Conservation (phyloP, 2,113 vertebrate species). For the Cebidichthys violaceus region DNA sequence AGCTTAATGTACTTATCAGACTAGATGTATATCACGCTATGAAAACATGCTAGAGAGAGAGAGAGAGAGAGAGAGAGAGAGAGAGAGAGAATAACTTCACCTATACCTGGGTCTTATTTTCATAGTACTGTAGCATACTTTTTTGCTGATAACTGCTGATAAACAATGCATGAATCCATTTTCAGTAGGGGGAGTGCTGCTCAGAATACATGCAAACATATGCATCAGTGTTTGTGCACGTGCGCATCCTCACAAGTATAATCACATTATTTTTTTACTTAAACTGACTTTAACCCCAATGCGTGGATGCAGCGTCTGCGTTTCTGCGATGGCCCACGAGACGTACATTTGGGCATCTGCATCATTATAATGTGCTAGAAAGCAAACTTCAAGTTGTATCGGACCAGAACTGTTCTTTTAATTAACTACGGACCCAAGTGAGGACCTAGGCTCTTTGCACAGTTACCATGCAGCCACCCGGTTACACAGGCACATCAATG, state of each 20-base stretch:
- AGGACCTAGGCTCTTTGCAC: not conserved
- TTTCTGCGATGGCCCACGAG: not conserved
- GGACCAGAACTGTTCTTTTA: not conserved
- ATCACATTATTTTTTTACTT: not conserved
- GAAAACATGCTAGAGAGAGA: conserved; percentile 45
- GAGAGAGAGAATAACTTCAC: not conserved
- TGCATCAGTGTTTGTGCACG: not conserved
- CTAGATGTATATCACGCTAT: conserved; percentile 34
- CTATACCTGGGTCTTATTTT: not conserved
- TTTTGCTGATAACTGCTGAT: not conserved
- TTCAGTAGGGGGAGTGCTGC: not conserved
- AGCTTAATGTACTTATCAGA: conserved; percentile 37
- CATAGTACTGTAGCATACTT: not conserved
- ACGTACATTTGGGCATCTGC: too few species aligned
- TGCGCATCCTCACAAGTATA: not conserved
- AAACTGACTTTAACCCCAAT: not conserved
- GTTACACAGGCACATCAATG: conserved; percentile 16
- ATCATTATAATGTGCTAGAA: not conserved
- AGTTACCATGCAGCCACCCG: conserved; percentile 1
- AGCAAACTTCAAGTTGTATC: not conserved
- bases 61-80: conserved; percentile 14
- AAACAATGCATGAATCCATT: not conserved
- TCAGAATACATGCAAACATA: not conserved
- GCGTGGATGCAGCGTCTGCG: not conserved
- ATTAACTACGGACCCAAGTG: not conserved